Percentiles rank a stretch among this genome's conserved stretches.
Conservation (phyloP, 1,140 invertebrate species). For the Streblospio benedicti region DNA sequence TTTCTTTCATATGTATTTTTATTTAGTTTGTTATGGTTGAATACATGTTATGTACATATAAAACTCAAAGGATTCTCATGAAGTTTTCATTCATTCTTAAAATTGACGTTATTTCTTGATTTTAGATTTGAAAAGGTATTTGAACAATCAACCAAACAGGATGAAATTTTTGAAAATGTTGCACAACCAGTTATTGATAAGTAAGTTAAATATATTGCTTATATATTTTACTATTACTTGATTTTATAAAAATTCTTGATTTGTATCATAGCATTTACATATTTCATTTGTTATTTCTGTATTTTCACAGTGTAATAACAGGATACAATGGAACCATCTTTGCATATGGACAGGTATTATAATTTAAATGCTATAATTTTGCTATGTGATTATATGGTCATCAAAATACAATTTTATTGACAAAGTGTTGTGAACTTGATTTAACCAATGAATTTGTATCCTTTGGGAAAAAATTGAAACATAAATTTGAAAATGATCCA, state of each 20-base stretch:
- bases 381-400: constrained; percentile 1
- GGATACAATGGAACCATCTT: constrained; percentile 50
- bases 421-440: constrained; percentile 1
- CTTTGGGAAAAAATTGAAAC: too few relatives aligned
- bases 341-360: constrained; percentile 49
- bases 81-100: too few relatives aligned
- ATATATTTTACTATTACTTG: neutral
- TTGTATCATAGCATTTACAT: neutral
- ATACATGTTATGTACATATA: neutral
- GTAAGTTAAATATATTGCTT: constrained; percentile 26
- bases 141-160: constrained; percentile 41
- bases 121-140: constrained; percentile 43
- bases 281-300: neutral
- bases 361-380: too few relatives aligned
- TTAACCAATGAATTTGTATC: neutral
- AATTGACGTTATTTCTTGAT: too few relatives aligned
- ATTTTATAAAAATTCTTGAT: neutral
- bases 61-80: too few relatives aligned
- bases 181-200: constrained; percentile 46
- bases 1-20: constrained; percentile 1
- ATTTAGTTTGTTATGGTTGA: neutral
- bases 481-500: too few relatives aligned
- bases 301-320: constrained; percentile 37
- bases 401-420: neutral
- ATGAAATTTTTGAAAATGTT: constrained; percentile 45